Evolutionary conservation across 2,888 invertebrate species (phyloP).

Genomic region (Drosophila atripex): DNA sequence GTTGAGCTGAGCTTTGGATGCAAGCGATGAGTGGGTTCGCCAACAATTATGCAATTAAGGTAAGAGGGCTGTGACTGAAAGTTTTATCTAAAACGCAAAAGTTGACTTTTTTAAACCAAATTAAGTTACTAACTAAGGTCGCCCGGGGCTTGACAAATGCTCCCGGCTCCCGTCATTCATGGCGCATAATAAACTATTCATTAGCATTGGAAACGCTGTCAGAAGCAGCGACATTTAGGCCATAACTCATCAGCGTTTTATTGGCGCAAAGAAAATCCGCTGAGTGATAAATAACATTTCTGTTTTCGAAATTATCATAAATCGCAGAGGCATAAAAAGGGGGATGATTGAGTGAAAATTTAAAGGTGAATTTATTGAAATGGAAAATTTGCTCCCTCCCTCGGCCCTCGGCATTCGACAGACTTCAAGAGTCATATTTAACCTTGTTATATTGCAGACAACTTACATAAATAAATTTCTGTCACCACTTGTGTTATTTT

Average conservation of each 20-base stretch:
- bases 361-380: background rate
- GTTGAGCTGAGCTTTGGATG: constrained; percentile 14
- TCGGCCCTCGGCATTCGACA: background rate
- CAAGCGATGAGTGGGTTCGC: constrained; percentile 7
- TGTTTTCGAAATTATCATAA: constrained; percentile 42
- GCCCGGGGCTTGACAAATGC: constrained; percentile 34
- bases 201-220: constrained; percentile 44
- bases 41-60: constrained; percentile 23
- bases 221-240: constrained; percentile 36
- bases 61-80: background rate
- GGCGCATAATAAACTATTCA: constrained; percentile 49
- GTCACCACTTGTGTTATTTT: constrained; percentile 38
- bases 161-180: constrained; percentile 21
- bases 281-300: constrained; percentile 36
- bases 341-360: constrained; percentile 14
- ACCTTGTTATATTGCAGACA: background rate
- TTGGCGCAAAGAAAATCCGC: constrained; percentile 33
- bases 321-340: constrained; percentile 12
- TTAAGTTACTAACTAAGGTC: background rate
- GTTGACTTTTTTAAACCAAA: background rate
- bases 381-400: background rate
- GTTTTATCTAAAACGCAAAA: background rate
- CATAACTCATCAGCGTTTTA: constrained; percentile 47
- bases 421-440: background rate
- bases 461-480: constrained; percentile 17